These are phyloP conservation scores for Rhombomys opimus DNA, from an alignment of 2,113 vertebrate genomes.

Conservation along the genomic window DNA sequence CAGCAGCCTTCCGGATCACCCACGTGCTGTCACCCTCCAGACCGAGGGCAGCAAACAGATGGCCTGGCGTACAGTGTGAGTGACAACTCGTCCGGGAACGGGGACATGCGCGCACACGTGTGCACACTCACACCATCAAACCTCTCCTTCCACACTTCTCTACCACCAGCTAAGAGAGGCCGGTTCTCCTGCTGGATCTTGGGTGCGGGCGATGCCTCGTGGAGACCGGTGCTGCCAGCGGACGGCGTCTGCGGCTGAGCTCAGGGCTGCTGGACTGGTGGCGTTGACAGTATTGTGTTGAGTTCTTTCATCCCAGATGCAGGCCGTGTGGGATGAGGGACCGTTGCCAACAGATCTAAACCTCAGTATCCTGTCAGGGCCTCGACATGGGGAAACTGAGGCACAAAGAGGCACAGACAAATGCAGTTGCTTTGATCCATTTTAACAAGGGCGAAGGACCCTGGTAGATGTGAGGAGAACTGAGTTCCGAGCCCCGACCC, in stretches of 20 bases:
- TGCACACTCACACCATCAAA: neutral
- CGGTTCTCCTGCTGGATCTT: too few species aligned
- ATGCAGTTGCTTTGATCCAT: neutral
- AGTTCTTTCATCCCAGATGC: neutral
- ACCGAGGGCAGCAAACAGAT: neutral
- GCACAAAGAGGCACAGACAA: neutral
- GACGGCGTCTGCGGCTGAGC: fast-evolving
- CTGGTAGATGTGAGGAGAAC: neutral
- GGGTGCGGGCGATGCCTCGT: neutral
- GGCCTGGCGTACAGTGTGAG: slow-evolving; percentile 12
- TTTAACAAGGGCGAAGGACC: neutral
- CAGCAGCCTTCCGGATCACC: neutral
- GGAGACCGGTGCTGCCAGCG: neutral
- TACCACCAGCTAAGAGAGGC: neutral
- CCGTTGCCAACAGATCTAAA: too few species aligned
- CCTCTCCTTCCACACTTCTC: neutral
- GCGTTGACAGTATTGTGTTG: slow-evolving; percentile 65
- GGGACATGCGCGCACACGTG: neutral
- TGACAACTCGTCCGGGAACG: neutral
- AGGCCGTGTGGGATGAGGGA: too few species aligned
- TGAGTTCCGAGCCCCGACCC: neutral
- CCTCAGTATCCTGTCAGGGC: neutral
- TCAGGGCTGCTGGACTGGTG: neutral
- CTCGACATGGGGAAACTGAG: neutral
- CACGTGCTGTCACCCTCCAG: neutral